phyloP scores from a whole-genome alignment of 2,888 invertebrate genomes.

The Drosophila glabriapex region DNA sequence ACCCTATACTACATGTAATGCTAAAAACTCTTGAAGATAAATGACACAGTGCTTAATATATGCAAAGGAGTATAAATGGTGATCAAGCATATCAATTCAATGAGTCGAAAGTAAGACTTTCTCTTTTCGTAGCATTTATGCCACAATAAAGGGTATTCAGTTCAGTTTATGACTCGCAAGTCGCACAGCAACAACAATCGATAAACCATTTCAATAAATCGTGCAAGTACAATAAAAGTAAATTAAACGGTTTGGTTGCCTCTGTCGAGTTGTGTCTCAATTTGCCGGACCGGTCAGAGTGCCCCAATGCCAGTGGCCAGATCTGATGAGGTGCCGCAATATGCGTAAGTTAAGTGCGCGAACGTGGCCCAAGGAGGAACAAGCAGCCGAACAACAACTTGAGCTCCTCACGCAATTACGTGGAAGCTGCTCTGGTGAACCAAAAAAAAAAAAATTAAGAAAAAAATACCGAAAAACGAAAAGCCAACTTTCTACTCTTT shows the following conservation, averaged over 20 bases:
- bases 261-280: conserved; percentile 69
- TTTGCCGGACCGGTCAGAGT: conserved; percentile 42
- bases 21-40: accelerated
- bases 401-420: conserved; percentile 56
- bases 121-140: not conserved
- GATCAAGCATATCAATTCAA: too few species aligned
- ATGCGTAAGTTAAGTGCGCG: conserved; percentile 67
- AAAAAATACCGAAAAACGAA: conserved; percentile 15
- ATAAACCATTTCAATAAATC: conserved; percentile 72
- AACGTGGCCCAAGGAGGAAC: conserved; percentile 57
- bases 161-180: conserved; percentile 6
- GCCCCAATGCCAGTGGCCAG: conserved; percentile 31
- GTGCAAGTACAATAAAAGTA: conserved; percentile 72
- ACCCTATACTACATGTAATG: not conserved
- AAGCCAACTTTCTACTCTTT: conserved; percentile 54
- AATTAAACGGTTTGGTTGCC: conserved; percentile 60
- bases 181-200: conserved; percentile 40
- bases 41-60: not conserved
- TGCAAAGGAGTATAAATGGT: not conserved
- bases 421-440: conserved; percentile 49
- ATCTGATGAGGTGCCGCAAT: conserved; percentile 69
- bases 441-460: not conserved
- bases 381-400: conserved; percentile 31
- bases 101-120: not conserved
- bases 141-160: conserved; percentile 4